These are phyloP conservation scores for Zaprionus taronus DNA, from an alignment of 1,140 invertebrate species.

Conservation along the genomic window DNA sequence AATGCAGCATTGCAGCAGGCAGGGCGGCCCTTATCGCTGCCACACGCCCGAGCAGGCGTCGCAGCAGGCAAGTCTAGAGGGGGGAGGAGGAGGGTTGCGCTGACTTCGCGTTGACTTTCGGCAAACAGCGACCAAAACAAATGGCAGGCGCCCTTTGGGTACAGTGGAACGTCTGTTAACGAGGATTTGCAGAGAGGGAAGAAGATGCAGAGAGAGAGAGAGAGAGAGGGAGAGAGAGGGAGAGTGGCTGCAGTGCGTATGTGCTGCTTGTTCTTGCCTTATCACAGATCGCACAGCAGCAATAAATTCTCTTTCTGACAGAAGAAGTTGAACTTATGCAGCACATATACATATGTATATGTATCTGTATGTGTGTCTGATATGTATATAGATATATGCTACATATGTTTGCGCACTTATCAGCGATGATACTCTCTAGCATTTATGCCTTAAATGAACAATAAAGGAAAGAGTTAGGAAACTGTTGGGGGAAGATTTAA, in stretches of 20 bases:
- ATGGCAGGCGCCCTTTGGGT: slow-evolving; percentile 39
- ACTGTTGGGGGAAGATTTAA: too few relatives aligned
- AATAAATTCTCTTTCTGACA: slow-evolving; percentile 36
- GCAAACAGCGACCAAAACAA: slow-evolving; percentile 72
- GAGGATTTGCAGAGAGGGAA: slow-evolving; percentile 33
- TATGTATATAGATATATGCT: slow-evolving; percentile 5
- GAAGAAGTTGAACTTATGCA: slow-evolving; percentile 5
- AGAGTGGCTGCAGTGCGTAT: slow-evolving; percentile 2
- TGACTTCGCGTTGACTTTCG: slow-evolving; percentile 71
- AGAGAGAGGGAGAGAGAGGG: neutral
- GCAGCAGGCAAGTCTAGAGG: neutral
- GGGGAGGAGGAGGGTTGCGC: neutral
- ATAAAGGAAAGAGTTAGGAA: neutral
- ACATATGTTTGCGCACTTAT: slow-evolving; percentile 6
- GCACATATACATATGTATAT: slow-evolving; percentile 15
- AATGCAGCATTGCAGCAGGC: slow-evolving; percentile 52
- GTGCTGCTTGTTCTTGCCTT: slow-evolving; percentile 28
- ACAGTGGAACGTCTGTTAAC: slow-evolving; percentile 45
- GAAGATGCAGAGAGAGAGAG: neutral
- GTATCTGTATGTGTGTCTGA: neutral
- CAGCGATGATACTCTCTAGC: neutral
- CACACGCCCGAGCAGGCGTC: slow-evolving; percentile 49
- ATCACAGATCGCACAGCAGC: slow-evolving; percentile 44
- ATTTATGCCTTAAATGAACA: neutral
- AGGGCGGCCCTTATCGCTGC: slow-evolving; percentile 66